Base-by-base conservation (phyloP, 2,888 invertebrate genomes). In the Stomorhina lunata region DNA sequence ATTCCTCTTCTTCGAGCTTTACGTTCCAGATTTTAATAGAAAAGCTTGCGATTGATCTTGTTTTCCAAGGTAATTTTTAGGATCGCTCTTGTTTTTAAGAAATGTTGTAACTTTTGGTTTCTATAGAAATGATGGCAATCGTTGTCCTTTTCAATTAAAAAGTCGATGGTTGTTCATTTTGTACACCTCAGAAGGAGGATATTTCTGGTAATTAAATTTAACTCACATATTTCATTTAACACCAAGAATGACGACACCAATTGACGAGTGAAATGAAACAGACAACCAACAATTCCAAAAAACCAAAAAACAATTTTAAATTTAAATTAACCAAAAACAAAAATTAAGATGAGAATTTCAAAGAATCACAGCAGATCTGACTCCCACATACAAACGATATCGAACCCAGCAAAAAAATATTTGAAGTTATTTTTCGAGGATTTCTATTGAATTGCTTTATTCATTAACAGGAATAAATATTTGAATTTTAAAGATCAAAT, bases 221-320 rank as follows among this genome's bases (percentile, higher is more conserved):
- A 65, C 48, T 45, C 71, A 69, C 57, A 66, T 63, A 50, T 69
- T 65, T 63, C 40, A 37, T 45, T 63, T 55, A 75, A 53, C 61
- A 71, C 34, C 53, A 29, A 20, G 17, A 73, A 85, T 86, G 86
- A 88, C 86, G 89, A 89, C 88, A 89, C 85, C 86, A 85, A 82
- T 86, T 84, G 88, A 81, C 85, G 86, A 87, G 80, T 86, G 89
- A 89, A 77, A 88, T 63, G 85, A 89, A 89, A 86, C 89, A 89
- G 89, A 89, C 86, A 87, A 86, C 84, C 37, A 25, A 34, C 27
- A 48, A 40, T 37, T 55, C 53, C 43, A 63, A n/a, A 34, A 25
- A 71, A 17, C 55, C 63, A 59, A 61, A 40, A 77, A 10, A 10
- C 72, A 57, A 59, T 43, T n/a, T n/a, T n/a, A n/a, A n/a, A n/a